These are phyloP conservation scores for Pseudochirops corinnae DNA, from an alignment of 2,797 vertebrate species.

Conservation along the genomic window DNA sequence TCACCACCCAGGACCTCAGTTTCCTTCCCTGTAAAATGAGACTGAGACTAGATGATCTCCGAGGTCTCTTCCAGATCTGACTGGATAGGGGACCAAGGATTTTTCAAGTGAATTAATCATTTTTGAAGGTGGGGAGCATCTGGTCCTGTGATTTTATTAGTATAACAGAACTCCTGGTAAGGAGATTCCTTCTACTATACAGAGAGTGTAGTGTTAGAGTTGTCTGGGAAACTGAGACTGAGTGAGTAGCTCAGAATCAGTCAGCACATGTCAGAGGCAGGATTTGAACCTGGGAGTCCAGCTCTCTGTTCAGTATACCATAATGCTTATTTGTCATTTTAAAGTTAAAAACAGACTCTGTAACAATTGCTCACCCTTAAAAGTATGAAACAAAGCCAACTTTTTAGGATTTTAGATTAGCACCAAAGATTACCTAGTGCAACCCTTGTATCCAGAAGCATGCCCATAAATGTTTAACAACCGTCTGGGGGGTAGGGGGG, in stretches of 20 bases:
- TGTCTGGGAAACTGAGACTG: not conserved
- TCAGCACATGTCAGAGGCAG: not conserved
- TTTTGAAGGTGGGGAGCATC: not conserved
- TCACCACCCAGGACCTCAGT: not conserved
- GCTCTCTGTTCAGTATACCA: not conserved
- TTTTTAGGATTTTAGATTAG: not conserved
- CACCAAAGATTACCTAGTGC: not conserved
- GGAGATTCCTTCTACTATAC: not conserved
- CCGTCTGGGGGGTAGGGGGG: not conserved
- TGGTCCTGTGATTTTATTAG: not conserved
- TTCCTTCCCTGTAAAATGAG: not conserved
- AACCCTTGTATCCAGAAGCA: not conserved
- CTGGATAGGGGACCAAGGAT: not conserved
- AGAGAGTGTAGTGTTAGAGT: not conserved
- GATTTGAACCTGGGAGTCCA: not conserved
- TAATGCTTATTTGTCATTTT: not conserved
- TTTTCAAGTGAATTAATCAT: conserved; percentile 4
- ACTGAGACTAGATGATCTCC: not conserved
- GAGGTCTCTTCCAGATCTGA: not conserved
- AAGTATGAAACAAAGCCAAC: not conserved
- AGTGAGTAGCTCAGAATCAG: not conserved
- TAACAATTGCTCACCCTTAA: not conserved
- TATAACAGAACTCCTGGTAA: not conserved
- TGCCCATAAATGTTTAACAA: not conserved
- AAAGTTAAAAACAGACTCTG: not conserved